phyloP scores from a whole-genome alignment of 2,113 vertebrate species.

The Tinamus guttatus region DNA sequence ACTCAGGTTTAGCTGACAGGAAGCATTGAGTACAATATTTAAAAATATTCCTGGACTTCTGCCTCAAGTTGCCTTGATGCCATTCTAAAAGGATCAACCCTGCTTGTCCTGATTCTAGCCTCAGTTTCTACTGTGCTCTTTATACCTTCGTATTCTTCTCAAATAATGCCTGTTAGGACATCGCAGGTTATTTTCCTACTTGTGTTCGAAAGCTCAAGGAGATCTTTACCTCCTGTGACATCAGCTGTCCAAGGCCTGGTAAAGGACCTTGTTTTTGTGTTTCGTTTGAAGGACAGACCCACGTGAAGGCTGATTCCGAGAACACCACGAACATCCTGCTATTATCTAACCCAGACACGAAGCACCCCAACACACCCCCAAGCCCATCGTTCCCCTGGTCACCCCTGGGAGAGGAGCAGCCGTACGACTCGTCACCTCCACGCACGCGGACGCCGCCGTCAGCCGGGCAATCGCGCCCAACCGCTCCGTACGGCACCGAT shows the following conservation, averaged over 20 bases:
- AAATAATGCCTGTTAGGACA: not conserved
- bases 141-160: not conserved
- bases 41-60: not conserved
- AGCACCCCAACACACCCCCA: not conserved
- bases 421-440: slow-evolving; percentile 56
- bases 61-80: not conserved
- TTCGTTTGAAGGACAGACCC: not conserved
- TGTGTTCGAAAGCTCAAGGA: not conserved
- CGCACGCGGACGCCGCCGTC: slow-evolving; percentile 21
- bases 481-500: not conserved
- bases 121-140: not conserved
- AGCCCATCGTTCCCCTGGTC: slow-evolving; percentile 63
- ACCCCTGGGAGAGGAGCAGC: slow-evolving; percentile 53
- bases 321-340: slow-evolving; percentile 49
- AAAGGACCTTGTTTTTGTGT: not conserved
- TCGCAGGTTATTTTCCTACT: not conserved
- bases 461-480: slow-evolving; percentile 19
- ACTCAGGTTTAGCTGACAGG: not conserved
- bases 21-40: not conserved
- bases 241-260: not conserved
- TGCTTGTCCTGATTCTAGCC: not conserved
- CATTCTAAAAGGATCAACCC: not conserved
- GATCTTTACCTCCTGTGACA: not conserved
- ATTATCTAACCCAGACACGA: slow-evolving; percentile 24
- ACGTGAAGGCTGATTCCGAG: slow-evolving; percentile 10